Conservation (phyloP, 2,888 invertebrate species). For the Cerastis rubricosa region DNA sequence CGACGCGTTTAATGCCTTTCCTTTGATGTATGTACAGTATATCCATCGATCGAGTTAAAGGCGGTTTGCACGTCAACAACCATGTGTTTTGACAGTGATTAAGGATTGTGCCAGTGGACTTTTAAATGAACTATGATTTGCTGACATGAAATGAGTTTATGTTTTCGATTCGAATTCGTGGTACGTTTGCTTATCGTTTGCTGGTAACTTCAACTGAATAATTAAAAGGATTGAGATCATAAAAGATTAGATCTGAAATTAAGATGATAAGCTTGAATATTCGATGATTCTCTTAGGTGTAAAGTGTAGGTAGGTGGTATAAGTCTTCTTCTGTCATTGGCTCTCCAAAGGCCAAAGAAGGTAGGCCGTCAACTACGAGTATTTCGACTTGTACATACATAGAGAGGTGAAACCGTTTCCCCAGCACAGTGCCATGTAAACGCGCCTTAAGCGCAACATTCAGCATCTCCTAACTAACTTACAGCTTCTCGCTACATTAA, state of each 20-base stretch:
- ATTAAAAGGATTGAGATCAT: not conserved
- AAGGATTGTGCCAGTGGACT: slow-evolving; percentile 31
- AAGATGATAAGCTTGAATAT: not conserved
- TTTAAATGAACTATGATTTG: slow-evolving; percentile 44
- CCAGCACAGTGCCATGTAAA: not conserved
- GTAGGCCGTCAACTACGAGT: not conserved
- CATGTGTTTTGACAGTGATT: slow-evolving; percentile 57
- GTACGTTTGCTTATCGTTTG: not conserved
- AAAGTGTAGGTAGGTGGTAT: not conserved
- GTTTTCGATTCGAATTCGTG: slow-evolving; percentile 10
- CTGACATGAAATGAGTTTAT: slow-evolving; percentile 18
- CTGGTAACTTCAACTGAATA: not conserved
- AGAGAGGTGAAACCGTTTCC: not conserved
- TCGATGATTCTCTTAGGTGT: not conserved
- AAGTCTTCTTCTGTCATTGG: not conserved
- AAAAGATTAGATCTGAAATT: not conserved
- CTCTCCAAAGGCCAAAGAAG: not conserved
- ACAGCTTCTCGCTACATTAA: slow-evolving; percentile 70
- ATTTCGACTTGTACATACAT: not conserved
- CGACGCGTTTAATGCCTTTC: slow-evolving; percentile 70
- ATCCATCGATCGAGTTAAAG: slow-evolving; percentile 53
- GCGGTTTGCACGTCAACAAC: slow-evolving; percentile 40
- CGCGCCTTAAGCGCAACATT: slow-evolving; percentile 26
- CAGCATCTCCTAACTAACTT: slow-evolving; percentile 52
- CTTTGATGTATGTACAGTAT: slow-evolving; percentile 73